phyloP scores from a whole-genome alignment of 2,888 invertebrate species.

The Habrosyne pyritoides region DNA sequence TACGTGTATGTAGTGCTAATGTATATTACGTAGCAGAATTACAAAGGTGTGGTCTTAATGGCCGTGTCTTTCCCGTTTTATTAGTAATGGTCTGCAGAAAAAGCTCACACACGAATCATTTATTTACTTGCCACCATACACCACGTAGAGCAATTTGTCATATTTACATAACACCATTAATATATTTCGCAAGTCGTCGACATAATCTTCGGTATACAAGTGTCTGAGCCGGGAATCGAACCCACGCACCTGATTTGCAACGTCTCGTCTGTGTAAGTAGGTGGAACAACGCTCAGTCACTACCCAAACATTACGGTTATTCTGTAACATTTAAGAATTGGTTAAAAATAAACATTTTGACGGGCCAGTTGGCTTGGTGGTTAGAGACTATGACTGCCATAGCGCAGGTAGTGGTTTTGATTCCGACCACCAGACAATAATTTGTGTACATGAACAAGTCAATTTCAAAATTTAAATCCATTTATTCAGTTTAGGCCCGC shows the following conservation, averaged over 20 bases:
- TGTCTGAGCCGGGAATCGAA: slow-evolving; percentile 58
- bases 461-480: too few species aligned
- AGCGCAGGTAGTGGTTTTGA: too few species aligned
- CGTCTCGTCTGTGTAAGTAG: slow-evolving; percentile 53
- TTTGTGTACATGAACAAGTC: too few species aligned
- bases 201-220: slow-evolving; percentile 57
- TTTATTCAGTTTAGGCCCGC: too few species aligned
- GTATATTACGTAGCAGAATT: too few species aligned
- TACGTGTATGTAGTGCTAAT: too few species aligned
- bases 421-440: too few species aligned
- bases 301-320: slow-evolving; percentile 35
- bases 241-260: slow-evolving; percentile 81
- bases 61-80: not conserved
- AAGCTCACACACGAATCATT: slow-evolving; percentile 13
- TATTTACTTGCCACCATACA: slow-evolving; percentile 26
- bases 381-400: too few species aligned
- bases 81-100: not conserved
- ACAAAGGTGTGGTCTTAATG: not conserved
- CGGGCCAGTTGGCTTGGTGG: not conserved
- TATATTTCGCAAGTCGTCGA: slow-evolving; percentile 63
- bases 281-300: slow-evolving; percentile 50
- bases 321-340: slow-evolving; percentile 31
- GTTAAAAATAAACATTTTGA: not conserved
- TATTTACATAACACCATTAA: slow-evolving; percentile 63
- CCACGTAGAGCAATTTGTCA: slow-evolving; percentile 54